phyloP scores from a whole-genome alignment of 2,113 vertebrate species.

The Anhinga anhinga region DNA sequence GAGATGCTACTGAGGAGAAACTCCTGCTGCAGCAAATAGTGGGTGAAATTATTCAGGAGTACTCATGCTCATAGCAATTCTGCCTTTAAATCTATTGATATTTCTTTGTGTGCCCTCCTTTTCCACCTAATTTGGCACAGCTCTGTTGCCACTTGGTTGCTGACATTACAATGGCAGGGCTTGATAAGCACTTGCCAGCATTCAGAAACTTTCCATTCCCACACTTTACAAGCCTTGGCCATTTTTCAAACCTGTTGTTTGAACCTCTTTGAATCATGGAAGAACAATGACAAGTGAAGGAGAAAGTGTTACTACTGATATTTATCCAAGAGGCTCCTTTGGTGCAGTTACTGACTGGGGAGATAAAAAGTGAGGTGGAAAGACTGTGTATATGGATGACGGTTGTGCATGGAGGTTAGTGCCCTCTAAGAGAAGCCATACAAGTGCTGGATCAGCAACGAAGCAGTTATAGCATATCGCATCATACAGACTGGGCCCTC shows the following conservation, averaged over 20 bases:
- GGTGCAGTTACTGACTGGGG: slow-evolving; percentile 15
- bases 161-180: slow-evolving; percentile 8
- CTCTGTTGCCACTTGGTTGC: slow-evolving; percentile 8
- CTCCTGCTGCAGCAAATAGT: neutral
- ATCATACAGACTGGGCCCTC: neutral
- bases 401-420: neutral
- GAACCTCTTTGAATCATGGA: slow-evolving; percentile 29
- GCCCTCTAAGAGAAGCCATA: neutral
- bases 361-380: neutral
- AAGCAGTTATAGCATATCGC: neutral
- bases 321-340: slow-evolving; percentile 36
- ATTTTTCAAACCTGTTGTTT: slow-evolving; percentile 21
- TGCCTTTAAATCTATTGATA: slow-evolving; percentile 8
- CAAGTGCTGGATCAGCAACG: neutral
- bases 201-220: slow-evolving; percentile 65
- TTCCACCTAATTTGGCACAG: slow-evolving; percentile 55
- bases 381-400: neutral
- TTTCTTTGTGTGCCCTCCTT: neutral
- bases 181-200: slow-evolving; percentile 54
- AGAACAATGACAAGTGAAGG: slow-evolving; percentile 48
- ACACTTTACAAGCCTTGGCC: slow-evolving; percentile 32
- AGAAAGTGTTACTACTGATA: slow-evolving; percentile 47
- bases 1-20: neutral
- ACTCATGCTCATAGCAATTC: neutral
- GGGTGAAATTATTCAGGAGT: neutral